phyloP scores from a whole-genome alignment of 2,888 invertebrate species.

The Cantharis flavilabris region DNA sequence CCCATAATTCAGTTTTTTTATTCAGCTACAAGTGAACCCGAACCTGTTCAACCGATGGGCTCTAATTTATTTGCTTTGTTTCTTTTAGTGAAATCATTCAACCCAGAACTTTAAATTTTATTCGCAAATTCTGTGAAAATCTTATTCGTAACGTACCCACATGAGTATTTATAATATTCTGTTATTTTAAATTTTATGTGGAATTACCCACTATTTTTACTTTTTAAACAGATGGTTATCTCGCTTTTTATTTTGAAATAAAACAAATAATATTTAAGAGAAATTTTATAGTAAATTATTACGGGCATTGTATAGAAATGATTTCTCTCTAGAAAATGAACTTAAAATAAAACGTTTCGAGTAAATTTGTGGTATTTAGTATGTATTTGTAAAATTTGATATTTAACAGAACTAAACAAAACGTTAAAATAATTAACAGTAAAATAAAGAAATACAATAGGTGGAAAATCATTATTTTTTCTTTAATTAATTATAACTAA shows the following conservation, averaged over 20 bases:
- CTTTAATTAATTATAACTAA: too few relatives aligned
- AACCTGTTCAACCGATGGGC: too few relatives aligned
- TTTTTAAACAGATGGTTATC: background rate
- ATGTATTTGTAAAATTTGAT: too few relatives aligned
- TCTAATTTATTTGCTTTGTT: background rate
- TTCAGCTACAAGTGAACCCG: background rate
- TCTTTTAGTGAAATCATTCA: background rate
- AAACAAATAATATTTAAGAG: background rate
- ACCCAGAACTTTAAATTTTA: background rate
- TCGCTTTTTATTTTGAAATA: background rate
- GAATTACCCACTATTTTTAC: background rate
- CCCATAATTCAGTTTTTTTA: constrained; percentile 50
- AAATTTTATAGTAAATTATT: background rate
- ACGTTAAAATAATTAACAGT: too few relatives aligned
- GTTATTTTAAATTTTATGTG: background rate
- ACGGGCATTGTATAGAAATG: background rate
- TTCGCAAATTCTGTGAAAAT: background rate
- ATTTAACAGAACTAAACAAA: too few relatives aligned
- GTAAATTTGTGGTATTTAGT: too few relatives aligned
- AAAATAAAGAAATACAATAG: too few relatives aligned
- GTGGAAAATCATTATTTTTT: too few relatives aligned
- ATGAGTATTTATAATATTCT: background rate
- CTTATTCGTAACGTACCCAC: background rate
- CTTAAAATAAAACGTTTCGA: too few relatives aligned
- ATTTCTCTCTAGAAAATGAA: too few relatives aligned